A percentile compares a stretch with the other conserved stretches of the same genome.
These are phyloP conservation scores for Drosophila arawakana DNA, from an alignment of 1,140 invertebrate genomes.

Conservation along the genomic window DNA sequence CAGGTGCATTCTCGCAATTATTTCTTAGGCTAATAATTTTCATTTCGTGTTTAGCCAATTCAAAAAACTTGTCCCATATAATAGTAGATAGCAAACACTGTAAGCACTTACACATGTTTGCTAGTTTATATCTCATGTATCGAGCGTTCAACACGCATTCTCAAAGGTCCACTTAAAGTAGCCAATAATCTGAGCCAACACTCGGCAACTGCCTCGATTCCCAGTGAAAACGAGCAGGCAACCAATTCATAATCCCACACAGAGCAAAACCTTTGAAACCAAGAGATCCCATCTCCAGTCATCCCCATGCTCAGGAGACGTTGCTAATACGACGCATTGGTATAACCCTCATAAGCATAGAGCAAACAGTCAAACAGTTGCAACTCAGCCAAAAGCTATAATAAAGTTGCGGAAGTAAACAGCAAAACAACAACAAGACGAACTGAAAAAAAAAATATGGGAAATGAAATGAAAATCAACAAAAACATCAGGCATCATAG, in stretches of 20 bases:
- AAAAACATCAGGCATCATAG: conserved; percentile 51
- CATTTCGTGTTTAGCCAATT: too few relatives aligned
- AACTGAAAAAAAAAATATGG: conserved; percentile 18
- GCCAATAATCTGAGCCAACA: conserved; percentile 52
- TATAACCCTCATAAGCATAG: conserved; percentile 73
- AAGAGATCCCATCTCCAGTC: conserved; percentile 22
- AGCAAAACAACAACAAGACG: conserved; percentile 59
- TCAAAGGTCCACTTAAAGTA: conserved; percentile 43
- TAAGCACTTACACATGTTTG: background rate
- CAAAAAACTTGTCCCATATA: background rate
- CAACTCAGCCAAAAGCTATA: conserved; percentile 80
- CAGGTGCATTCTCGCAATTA: too few relatives aligned
- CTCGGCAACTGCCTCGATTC: conserved; percentile 58
- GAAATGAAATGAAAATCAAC: conserved; percentile 80
- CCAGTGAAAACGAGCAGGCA: conserved; percentile 21
- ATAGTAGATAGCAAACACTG: background rate
- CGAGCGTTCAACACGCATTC: background rate
- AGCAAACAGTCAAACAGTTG: conserved; percentile 76
- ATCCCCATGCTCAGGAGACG: conserved; percentile 23
- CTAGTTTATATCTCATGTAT: conserved; percentile 3
- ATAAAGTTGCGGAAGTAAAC: conserved; percentile 80
- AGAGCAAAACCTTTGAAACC: conserved; percentile 41
- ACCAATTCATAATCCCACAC: conserved; percentile 59
- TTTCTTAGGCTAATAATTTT: too few relatives aligned
- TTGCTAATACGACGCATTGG: conserved; percentile 75